A percentile compares a stretch with the other conserved stretches of the same genome.
Conservation (phyloP, 2,888 invertebrate genomes). For the Conomelus anceps region DNA sequence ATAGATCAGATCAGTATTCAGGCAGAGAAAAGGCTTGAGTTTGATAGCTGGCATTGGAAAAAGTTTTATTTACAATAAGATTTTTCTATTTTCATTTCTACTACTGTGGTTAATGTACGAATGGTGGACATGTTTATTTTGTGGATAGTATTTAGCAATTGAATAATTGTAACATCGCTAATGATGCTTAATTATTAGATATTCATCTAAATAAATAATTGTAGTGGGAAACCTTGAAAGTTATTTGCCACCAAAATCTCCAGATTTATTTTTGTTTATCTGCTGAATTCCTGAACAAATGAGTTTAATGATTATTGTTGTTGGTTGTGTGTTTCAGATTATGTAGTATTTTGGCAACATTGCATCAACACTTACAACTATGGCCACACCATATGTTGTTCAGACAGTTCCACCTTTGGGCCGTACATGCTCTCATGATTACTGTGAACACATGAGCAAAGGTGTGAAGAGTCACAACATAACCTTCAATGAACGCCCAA, state of each 20-base stretch:
- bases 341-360: background rate
- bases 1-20: too few species aligned
- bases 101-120: too few species aligned
- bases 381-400: slow-evolving; percentile 32
- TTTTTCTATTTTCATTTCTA: too few species aligned
- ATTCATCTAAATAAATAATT: background rate
- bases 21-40: too few species aligned
- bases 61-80: too few species aligned
- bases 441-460: slow-evolving; percentile 5
- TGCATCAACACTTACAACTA: slow-evolving; percentile 4
- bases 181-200: background rate
- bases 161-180: background rate
- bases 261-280: too few species aligned
- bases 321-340: background rate
- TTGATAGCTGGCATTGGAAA: too few species aligned
- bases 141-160: background rate
- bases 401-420: slow-evolving; percentile 23
- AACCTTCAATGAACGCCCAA: background rate
- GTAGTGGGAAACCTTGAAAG: too few species aligned
- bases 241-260: too few species aligned
- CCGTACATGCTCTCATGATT: slow-evolving; percentile 12
- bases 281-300: too few species aligned
- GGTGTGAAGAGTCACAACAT: background rate
- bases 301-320: background rate
- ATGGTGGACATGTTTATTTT: background rate